Evolutionary conservation across 2,113 vertebrate species (phyloP), one percentile per base, ranked within the genome.

Genomic region (Perca flavescens): DNA sequence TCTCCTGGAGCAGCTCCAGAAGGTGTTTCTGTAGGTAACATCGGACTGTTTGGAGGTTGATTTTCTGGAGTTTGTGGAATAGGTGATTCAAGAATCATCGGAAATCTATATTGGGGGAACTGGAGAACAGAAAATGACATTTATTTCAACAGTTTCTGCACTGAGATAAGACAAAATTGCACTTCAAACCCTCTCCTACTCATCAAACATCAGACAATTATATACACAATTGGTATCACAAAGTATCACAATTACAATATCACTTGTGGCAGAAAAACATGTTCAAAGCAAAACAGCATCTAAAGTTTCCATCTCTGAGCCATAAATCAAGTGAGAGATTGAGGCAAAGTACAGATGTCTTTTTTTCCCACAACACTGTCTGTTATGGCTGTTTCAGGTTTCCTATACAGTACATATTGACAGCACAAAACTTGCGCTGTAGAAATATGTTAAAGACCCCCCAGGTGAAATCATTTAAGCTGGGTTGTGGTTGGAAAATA

Each of bases 81-180:
- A 57, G 71, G 11, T n/a, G 79, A 50, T 16, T 84, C 69, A 22
- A 56, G 62, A 67, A 81, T 81, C 68, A 68, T 43, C 3, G 86
- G 86, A 49, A 77, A 80, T 83, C 88, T 80, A 74, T 87, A 92
- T 1, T 76, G 83, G 8, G 79, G 73, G 56, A 84, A 50, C 90
- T 94, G 16, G 0, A 6, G 40, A 2, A 75, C 9, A 72, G 12
- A 60, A 76, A 28, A 70, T 0, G 0, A n/a, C 1, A 57, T 74
- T n/a, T 47, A 19, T 19, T n/a, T 62, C 16, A 19, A 71, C 46
- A 53, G 25, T 64, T 63, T 65, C 22, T 71, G 31, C 6, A 22
- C 22, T 7, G 4, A 46, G 19, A 65, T 1, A 43, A 52, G 31
- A 50, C 12, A 52, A 43, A 69, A 56, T 1, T 58, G 3, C 19